Evolutionary conservation across 2,888 invertebrate species (phyloP), one percentile per base, ranked within the genome.

Genomic region (Drosophila algonquin): DNA sequence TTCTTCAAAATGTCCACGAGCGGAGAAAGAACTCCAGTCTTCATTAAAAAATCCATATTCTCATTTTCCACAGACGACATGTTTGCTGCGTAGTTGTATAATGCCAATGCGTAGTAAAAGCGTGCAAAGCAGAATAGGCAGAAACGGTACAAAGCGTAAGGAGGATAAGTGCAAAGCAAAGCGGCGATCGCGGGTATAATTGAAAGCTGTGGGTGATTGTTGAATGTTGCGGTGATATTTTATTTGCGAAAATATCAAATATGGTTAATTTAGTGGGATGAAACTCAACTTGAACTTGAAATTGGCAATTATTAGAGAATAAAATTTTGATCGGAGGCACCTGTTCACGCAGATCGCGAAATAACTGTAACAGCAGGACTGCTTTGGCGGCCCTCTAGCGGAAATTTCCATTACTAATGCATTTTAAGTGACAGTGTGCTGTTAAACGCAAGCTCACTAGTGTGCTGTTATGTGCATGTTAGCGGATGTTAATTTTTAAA

Each of bases 51-150:
- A 1, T 65, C 63, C 0, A 65, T 72, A 27, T 52, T 63, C 6
- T 79, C 30, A 3, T 79, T 71, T 16, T 79, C 83, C 5, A 55
- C 44, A 0, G 40, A 55, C 2, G 77, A 55, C 83, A 83, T 83
- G 3, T 45, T 65, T 85, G 3, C 54, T 64, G 30, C 18, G 12
- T 16, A 12, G 30, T 32, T 46, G 16, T 1, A 3, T 16, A 2
- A 1, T 52, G 21, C 0, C 3, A 24, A 1, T 1, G 3, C 0
- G 16, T 3, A 6, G 1, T 14, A 40, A 40, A 40, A 14, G 6
- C 14, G 14, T n/a, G 40, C 14, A 40, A 40, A 2, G 40, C 40
- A n/a, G 14, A 40, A 40, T n/a, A 14, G 40, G 12, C 35, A 5
- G 12, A 5, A 14, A 35, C 24, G 12, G 5, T 40, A 2, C 14